Evolutionary conservation across 2,797 vertebrate genomes (phyloP).

Genomic region (Neomorphus geoffroyi): DNA sequence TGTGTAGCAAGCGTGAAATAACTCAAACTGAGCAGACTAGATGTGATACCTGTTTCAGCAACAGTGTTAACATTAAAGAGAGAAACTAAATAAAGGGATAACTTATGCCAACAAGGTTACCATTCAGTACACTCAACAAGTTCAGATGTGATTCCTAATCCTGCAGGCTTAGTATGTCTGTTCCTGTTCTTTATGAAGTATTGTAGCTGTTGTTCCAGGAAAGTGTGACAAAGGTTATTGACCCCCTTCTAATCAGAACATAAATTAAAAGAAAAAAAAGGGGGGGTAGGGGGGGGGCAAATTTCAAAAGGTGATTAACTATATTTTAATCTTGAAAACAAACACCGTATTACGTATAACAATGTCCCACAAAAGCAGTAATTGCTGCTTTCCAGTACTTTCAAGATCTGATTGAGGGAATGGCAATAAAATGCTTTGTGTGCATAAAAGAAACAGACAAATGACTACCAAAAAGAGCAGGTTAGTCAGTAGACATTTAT

Average conservation of each 20-base stretch:
- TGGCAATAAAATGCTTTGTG: background rate
- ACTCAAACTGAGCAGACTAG: background rate
- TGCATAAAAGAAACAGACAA: background rate
- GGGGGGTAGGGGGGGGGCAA: too few relatives aligned
- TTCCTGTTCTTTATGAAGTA: background rate
- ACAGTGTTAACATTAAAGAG: background rate
- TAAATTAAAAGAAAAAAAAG: background rate
- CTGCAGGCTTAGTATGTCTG: background rate
- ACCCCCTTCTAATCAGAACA: background rate
- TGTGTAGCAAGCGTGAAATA: background rate
- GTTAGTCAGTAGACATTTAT: background rate
- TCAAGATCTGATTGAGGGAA: background rate
- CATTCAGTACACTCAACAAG: background rate
- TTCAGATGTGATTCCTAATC: background rate
- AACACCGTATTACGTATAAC: background rate
- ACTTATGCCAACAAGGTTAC: background rate
- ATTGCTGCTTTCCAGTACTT: background rate
- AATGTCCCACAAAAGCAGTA: background rate
- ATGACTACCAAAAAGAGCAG: background rate
- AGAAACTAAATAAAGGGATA: background rate
- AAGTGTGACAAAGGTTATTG: background rate
- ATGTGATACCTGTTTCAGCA: background rate
- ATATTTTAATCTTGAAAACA: background rate
- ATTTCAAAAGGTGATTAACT: background rate
- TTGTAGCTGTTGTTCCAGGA: background rate